Evolutionary conservation across 2,888 invertebrate species (phyloP), one percentile per base, ranked within the genome.

Genomic region (Hylaea fasciaria): DNA sequence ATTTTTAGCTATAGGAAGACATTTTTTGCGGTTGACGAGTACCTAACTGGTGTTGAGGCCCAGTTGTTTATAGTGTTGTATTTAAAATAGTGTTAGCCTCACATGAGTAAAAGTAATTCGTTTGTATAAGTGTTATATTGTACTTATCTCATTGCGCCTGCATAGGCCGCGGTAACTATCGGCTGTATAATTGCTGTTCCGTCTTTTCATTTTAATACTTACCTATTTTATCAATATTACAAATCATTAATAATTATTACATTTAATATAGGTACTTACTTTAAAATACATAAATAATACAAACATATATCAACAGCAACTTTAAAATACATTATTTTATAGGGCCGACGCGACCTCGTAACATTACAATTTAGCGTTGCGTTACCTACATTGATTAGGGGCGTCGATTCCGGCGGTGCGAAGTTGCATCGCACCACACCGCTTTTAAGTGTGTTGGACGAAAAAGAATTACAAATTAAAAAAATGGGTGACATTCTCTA

Each of bases 271-370:
- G n/a, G n/a, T n/a, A 83, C 80, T 82, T 83, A 60, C 51, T 52
- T 80, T 77, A 73, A 74, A 81, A 80, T 83, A 83, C 81, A 82
- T 80, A 81, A 86, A 85, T 83, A 79, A 83, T 81, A 84, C 78
- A 78, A 77, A 69, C 56, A 56, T 72, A 72, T 67, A 77, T 70
- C 45, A 79, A 78, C 76, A 75, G 76, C 76, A 80, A 78, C 66
- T 76, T 73, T 65, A 66, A 75, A 73, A 76, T 79, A 77, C 65
- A 72, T 40, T 40, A 22, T 22, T 22, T 22, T 5, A 22, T 22
- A 22, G 22, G 22, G 22, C 22, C 22, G 22, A 22, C 22, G 5
- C 22, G 22, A 3, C 2, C 5, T 22, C 22, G 22, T 22, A 22
- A 22, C 22, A 5, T 22, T 22, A 22, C n/a, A 22, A 22, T 22